These are phyloP conservation scores for Medauroidea extradentata DNA, from an alignment of 1,140 invertebrate species.

Conservation along the genomic window DNA sequence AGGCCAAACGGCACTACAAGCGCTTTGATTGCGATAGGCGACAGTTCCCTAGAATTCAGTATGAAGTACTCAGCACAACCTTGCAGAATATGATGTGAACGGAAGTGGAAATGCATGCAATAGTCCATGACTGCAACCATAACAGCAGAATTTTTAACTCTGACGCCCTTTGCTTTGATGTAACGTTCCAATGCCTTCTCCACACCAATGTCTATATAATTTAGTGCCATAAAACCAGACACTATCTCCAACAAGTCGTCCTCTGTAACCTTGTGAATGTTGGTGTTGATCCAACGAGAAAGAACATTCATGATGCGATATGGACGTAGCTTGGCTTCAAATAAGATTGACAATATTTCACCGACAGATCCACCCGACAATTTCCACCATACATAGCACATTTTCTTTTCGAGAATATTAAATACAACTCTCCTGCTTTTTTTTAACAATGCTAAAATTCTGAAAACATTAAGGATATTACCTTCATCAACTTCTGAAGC, in stretches of 20 bases:
- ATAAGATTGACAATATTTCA: constrained; percentile 48
- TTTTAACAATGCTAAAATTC: constrained; percentile 53
- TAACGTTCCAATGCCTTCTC: constrained; percentile 58
- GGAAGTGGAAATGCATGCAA: constrained; percentile 53
- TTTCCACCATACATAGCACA: constrained; percentile 53
- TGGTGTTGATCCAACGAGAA: constrained; percentile 56
- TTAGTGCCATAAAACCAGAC: constrained; percentile 48
- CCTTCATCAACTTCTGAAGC: constrained; percentile 53
- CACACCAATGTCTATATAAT: constrained; percentile 50
- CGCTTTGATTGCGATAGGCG: constrained; percentile 50
- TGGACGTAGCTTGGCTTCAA: constrained; percentile 41
- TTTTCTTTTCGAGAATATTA: constrained; percentile 56
- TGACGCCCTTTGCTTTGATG: constrained; percentile 48
- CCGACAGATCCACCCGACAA: constrained; percentile 50
- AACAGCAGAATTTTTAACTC: constrained; percentile 50
- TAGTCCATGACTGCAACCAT: constrained; percentile 58
- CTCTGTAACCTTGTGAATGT: constrained; percentile 57
- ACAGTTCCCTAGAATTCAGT: constrained; percentile 46
- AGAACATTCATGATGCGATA: constrained; percentile 45
- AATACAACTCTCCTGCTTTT: constrained; percentile 57
- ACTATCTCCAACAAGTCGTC: constrained; percentile 56
- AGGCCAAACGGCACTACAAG: constrained; percentile 59
- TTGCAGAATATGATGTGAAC: constrained; percentile 54
- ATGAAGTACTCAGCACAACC: constrained; percentile 55
- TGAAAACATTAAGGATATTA: constrained; percentile 55